phyloP scores from a whole-genome alignment of 1,140 invertebrate species.

The Trichonephila clavata region DNA sequence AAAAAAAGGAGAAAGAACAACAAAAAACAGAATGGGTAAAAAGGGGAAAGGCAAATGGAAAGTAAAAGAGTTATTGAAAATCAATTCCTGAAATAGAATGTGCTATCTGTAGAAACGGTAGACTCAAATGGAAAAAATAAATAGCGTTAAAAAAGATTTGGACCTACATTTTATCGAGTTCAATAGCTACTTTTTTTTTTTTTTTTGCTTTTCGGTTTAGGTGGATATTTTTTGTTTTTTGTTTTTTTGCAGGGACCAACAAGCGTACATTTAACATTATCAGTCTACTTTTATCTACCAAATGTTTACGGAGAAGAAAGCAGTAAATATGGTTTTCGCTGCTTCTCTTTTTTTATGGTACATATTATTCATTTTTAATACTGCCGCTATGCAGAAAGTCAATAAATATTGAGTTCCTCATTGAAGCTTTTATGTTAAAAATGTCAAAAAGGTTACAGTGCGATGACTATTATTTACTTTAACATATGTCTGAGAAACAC shows the following conservation, averaged over 20 bases:
- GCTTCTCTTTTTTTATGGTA: neutral
- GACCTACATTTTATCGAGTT: constrained; percentile 71
- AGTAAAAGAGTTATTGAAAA: constrained; percentile 73
- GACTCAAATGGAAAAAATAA: constrained; percentile 65
- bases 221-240: neutral
- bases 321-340: constrained; percentile 48
- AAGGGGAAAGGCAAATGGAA: constrained; percentile 61
- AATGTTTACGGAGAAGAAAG: constrained; percentile 47
- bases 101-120: constrained; percentile 66
- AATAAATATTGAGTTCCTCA: constrained; percentile 48
- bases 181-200: constrained; percentile 41
- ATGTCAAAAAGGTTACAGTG: neutral
- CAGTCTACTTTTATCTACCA: constrained; percentile 56
- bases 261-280: constrained; percentile 59
- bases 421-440: neutral
- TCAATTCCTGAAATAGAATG: constrained; percentile 71
- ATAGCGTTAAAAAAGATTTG: constrained; percentile 71
- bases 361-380: constrained; percentile 65
- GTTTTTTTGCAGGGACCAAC: neutral
- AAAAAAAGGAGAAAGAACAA: neutral
- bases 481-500: neutral
- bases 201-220: constrained; percentile 9
- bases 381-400: neutral
- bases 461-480: neutral
- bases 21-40: constrained; percentile 37